Evolutionary conservation across 2,888 invertebrate species (phyloP).

Genomic region (Noctua janthe): DNA sequence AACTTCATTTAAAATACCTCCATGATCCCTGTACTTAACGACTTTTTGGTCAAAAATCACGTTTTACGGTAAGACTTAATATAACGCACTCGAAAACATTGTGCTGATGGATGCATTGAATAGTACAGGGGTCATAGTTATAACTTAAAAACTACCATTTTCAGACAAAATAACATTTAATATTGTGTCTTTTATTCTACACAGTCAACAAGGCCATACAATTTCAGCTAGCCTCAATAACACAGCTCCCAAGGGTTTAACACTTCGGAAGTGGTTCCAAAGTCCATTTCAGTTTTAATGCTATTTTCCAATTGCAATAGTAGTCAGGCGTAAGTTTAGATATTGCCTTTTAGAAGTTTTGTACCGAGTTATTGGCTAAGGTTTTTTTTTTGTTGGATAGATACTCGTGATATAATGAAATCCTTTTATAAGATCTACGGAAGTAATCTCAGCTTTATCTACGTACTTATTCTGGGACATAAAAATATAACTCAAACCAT

Average conservation of each 20-base stretch:
- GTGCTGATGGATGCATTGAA: too few species aligned
- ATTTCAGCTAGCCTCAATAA: constrained; percentile 53
- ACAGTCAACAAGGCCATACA: constrained; percentile 23
- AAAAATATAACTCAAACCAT: too few species aligned
- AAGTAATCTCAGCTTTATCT: neutral
- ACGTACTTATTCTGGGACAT: neutral
- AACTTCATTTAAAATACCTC: too few species aligned
- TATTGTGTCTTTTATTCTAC: constrained; percentile 27
- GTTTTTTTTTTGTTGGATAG: neutral
- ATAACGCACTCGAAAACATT: too few species aligned
- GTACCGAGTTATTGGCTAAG: constrained; percentile 36
- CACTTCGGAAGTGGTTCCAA: constrained; percentile 67
- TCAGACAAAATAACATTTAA: neutral
- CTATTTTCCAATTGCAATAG: constrained; percentile 78
- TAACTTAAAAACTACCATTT: neutral
- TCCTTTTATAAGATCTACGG: neutral
- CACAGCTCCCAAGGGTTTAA: constrained; percentile 56
- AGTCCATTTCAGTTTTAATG: constrained; percentile 80
- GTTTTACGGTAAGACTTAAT: too few species aligned
- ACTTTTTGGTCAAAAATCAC: too few species aligned
- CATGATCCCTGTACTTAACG: too few species aligned
- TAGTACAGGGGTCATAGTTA: too few species aligned
- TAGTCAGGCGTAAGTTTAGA: constrained; percentile 65
- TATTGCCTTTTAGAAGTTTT: constrained; percentile 69
- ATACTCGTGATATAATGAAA: neutral